These are phyloP conservation scores for Ferrisia virgata DNA, from an alignment of 2,888 invertebrate genomes.

Conservation along the genomic window DNA sequence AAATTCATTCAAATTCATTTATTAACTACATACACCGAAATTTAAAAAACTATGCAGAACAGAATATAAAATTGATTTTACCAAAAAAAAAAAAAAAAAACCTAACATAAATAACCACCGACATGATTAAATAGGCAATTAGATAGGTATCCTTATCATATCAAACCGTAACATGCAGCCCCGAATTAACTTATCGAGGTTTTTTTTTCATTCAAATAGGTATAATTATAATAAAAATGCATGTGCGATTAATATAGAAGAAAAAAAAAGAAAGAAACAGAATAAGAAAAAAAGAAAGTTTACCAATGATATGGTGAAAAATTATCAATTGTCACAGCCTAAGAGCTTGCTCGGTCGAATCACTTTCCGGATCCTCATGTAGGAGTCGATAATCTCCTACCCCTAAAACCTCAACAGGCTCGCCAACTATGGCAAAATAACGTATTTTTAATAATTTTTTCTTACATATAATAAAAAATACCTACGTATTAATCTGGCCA, in stretches of 20 bases:
- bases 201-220: too few species aligned
- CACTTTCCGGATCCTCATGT: constrained; percentile 36
- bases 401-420: constrained; percentile 22
- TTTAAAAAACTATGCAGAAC: too few species aligned
- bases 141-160: not conserved
- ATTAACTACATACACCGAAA: too few species aligned
- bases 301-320: not conserved
- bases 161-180: not conserved
- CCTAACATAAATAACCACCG: not conserved
- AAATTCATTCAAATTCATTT: too few species aligned
- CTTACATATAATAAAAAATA: not conserved
- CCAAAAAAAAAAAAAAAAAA: not conserved
- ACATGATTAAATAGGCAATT: not conserved
- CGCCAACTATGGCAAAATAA: not conserved
- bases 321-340: constrained; percentile 38
- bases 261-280: constrained; percentile 13
- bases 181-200: not conserved
- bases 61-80: too few species aligned
- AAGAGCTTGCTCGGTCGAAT: constrained; percentile 23
- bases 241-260: not conserved
- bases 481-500: not conserved
- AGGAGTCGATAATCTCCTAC: constrained; percentile 37
- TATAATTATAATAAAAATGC: not conserved
- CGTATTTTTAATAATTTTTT: not conserved
- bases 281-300: not conserved